A percentile compares a stretch with the other conserved stretches of the same genome.
Conservation (phyloP, 2,797 vertebrate genomes). For the Hippocampus kuda region DNA sequence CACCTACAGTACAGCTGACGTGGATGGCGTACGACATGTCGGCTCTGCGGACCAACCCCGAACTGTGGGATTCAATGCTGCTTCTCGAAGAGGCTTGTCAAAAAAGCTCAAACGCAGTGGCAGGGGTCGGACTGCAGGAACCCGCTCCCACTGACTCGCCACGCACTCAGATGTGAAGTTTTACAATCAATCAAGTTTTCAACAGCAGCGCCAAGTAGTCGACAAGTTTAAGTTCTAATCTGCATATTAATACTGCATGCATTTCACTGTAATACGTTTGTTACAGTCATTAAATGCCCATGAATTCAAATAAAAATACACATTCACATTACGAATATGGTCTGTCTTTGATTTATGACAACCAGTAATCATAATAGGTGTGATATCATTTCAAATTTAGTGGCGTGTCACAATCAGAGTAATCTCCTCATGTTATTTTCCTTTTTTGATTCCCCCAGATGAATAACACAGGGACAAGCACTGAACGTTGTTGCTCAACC, state of each 20-base stretch:
- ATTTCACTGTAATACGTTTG: background rate
- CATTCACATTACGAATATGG: background rate
- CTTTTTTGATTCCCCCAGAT: slow-evolving; percentile 47
- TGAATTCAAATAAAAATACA: background rate
- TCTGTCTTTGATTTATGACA: background rate
- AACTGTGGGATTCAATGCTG: slow-evolving; percentile 53
- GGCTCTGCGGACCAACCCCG: slow-evolving; percentile 67
- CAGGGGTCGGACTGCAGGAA: slow-evolving; percentile 18
- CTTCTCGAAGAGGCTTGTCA: slow-evolving; percentile 63
- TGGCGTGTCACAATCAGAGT: background rate
- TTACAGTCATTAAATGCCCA: background rate
- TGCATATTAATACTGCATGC: background rate
- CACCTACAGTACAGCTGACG: slow-evolving; percentile 68
- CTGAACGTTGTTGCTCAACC: background rate
- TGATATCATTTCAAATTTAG: background rate
- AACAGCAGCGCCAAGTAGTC: background rate
- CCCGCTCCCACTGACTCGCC: background rate
- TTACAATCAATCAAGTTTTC: background rate
- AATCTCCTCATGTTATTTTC: background rate
- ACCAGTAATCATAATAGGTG: background rate
- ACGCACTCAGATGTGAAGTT: slow-evolving; percentile 9
- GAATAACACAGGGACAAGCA: slow-evolving; percentile 40
- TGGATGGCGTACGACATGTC: slow-evolving; percentile 80
- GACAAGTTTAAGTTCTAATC: background rate
- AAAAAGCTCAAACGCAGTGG: slow-evolving; percentile 60